These are phyloP conservation scores for Euphysa ruthae DNA, from an alignment of 30 jellyfish, hydroid and myxozoan species.

Conservation along the genomic window DNA sequence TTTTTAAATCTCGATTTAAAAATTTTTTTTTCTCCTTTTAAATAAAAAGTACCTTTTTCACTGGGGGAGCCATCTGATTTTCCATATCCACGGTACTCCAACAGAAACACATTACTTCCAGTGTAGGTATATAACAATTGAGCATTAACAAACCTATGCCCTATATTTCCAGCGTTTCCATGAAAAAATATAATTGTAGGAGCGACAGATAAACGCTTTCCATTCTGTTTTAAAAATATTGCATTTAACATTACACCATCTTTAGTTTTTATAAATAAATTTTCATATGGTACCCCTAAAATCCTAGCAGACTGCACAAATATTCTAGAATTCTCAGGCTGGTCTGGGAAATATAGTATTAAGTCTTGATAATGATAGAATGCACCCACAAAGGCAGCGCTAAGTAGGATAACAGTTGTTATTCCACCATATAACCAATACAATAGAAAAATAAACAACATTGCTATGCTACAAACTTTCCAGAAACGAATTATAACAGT, in stretches of 20 bases:
- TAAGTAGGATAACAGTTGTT: conserved; percentile 48
- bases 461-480: conserved; percentile 81
- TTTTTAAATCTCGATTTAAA: too few species aligned
- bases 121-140: conserved; percentile 45
- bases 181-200: conserved; percentile 71
- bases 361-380: conserved; percentile 90
- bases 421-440: conserved; percentile 89
- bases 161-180: conserved; percentile 92
- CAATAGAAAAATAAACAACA: conserved; percentile 47
- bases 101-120: conserved; percentile 77
- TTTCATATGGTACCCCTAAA: conserved; percentile 81
- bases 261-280: conserved; percentile 49
- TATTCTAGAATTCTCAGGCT: conserved; percentile 81
- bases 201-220: conserved; percentile 36
- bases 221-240: conserved; percentile 56
- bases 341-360: conserved; percentile 82
- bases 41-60: conserved; percentile 61
- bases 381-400: conserved; percentile 76
- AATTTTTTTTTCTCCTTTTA: too few species aligned
- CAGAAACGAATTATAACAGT: conserved; percentile 61
- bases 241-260: conserved; percentile 67
- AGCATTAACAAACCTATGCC: conserved; percentile 72
- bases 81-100: conserved; percentile 90
- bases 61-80: conserved; percentile 87
- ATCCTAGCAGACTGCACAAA: conserved; percentile 76